Conservation (phyloP, 2,113 vertebrate genomes). For the Albula glossodonta region DNA sequence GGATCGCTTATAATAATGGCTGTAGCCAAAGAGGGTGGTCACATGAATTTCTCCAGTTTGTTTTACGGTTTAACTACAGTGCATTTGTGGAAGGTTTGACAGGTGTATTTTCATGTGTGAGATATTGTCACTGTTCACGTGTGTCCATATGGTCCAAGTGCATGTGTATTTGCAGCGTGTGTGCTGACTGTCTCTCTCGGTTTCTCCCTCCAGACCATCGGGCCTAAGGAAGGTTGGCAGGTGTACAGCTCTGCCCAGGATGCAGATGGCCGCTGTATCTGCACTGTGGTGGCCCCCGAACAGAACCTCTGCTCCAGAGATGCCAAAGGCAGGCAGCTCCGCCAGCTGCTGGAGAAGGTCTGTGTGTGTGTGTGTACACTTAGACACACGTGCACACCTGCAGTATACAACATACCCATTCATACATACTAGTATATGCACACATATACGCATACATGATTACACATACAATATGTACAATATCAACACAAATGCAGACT, state of each 20-base stretch:
- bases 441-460: too few species aligned
- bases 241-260: conserved; percentile 95
- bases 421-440: too few species aligned
- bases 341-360: conserved; percentile 89
- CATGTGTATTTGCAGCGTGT: not conserved
- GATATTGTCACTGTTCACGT: not conserved
- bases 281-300: conserved; percentile 91
- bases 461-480: too few species aligned
- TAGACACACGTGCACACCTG: too few species aligned
- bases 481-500: too few species aligned
- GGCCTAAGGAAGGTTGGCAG: conserved; percentile 94
- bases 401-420: too few species aligned
- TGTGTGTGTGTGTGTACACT: not conserved
- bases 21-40: too few species aligned
- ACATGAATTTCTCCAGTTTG: not conserved
- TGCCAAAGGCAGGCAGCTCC: conserved; percentile 87
- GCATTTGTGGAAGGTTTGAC: not conserved
- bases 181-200: not conserved
- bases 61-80: not conserved
- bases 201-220: conserved; percentile 32
- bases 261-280: conserved; percentile 90
- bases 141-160: not conserved
- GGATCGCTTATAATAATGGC: too few species aligned
- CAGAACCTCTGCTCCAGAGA: conserved; percentile 89
- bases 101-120: not conserved